Conservation (phyloP, 2,113 vertebrate genomes). For the Chrysochloris asiatica region DNA sequence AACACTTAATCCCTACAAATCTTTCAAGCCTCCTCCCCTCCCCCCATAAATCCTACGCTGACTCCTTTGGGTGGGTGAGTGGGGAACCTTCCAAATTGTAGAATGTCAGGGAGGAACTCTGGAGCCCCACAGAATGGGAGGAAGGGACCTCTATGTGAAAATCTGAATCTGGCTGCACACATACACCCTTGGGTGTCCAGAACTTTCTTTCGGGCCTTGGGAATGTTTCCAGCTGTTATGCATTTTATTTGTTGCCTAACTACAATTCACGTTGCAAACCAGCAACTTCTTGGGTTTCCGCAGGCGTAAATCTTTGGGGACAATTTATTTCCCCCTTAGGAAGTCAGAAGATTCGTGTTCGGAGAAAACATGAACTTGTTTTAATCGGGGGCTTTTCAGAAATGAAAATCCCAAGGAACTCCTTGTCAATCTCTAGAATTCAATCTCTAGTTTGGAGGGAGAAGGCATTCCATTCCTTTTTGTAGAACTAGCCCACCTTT, state of each 20-base stretch:
- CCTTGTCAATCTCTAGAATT: neutral
- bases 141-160: neutral
- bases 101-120: slow-evolving; percentile 26
- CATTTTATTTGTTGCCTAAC: slow-evolving; percentile 55
- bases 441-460: neutral
- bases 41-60: neutral
- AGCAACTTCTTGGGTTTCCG: neutral
- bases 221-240: slow-evolving; percentile 45
- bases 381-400: slow-evolving; percentile 43
- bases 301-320: neutral
- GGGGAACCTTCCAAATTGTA: neutral
- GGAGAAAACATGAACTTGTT: neutral
- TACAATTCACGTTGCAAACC: no score
- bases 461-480: neutral
- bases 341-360: neutral
- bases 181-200: neutral
- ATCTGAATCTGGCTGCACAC: neutral
- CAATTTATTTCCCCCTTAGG: neutral
- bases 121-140: neutral
- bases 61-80: neutral
- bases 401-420: slow-evolving; percentile 5
- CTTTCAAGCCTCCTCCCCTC: neutral
- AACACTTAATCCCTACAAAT: slow-evolving; percentile 28
- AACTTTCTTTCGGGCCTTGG: slow-evolving; percentile 22
- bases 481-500: neutral